Evolutionary conservation across 2,888 invertebrate genomes (phyloP).

Genomic region (Tetragonula carbonaria): DNA sequence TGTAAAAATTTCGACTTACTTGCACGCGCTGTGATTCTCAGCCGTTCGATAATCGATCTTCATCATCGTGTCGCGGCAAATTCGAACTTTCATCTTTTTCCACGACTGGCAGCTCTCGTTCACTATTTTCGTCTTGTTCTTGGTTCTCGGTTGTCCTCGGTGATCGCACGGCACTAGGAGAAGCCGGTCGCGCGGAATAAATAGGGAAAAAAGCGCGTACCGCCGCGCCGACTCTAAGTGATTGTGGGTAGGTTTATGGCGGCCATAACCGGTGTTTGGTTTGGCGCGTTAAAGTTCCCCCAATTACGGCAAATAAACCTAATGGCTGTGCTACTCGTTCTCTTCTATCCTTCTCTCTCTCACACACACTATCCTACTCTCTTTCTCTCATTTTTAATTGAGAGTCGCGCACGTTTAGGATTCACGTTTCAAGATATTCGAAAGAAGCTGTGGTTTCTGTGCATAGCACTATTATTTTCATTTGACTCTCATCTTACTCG

Average conservation of each 20-base stretch:
- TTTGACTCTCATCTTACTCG: no score
- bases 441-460: no score
- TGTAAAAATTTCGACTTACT: no score
- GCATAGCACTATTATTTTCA: no score
- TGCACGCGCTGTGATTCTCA: no score
- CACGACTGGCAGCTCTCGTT: constrained; percentile 25
- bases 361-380: not conserved
- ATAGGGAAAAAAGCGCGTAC: constrained; percentile 73
- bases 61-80: not conserved
- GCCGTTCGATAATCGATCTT: no score
- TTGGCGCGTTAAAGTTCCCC: constrained; percentile 80
- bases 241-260: constrained; percentile 83
- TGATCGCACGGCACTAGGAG: constrained; percentile 45
- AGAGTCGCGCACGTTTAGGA: no score
- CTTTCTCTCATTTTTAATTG: not conserved
- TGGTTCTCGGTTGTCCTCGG: constrained; percentile 27
- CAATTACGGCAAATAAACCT: constrained; percentile 82
- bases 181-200: constrained; percentile 68
- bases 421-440: no score
- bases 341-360: constrained; percentile 22
- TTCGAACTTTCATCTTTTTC: not conserved
- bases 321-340: constrained; percentile 70
- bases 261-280: constrained; percentile 82
- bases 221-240: constrained; percentile 76
- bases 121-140: constrained; percentile 29